Evolutionary conservation across 2,113 vertebrate genomes (phyloP).

Genomic region (Sciurus niger): DNA sequence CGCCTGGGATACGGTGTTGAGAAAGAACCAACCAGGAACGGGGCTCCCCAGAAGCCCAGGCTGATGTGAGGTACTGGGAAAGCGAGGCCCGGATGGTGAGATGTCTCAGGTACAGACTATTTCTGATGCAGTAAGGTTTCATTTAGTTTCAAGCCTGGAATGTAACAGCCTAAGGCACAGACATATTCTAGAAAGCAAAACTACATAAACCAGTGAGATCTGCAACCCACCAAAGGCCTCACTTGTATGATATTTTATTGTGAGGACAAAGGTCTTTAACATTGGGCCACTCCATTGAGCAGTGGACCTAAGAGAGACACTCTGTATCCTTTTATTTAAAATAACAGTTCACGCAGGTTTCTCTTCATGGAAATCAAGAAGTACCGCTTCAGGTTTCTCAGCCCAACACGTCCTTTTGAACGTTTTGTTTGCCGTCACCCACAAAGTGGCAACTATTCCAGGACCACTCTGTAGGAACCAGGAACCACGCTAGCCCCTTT

Average conservation of each 20-base stretch:
- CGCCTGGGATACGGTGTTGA: conserved; percentile 67
- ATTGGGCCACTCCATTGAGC: background rate
- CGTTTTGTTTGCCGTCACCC: background rate
- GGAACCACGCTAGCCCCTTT: background rate
- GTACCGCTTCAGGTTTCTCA: background rate
- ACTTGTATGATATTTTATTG: background rate
- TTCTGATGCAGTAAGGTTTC: conserved; percentile 13
- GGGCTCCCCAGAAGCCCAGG: background rate
- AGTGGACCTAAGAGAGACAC: background rate
- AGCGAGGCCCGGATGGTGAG: background rate
- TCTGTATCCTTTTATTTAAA: conserved; percentile 35
- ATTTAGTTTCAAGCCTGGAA: background rate
- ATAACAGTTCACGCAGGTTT: background rate
- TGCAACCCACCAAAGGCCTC: background rate
- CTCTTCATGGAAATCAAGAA: background rate
- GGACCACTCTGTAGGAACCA: background rate
- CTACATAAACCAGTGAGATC: background rate
- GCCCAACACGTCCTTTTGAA: background rate
- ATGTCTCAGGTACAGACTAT: background rate
- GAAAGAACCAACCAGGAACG: background rate
- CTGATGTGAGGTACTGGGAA: background rate
- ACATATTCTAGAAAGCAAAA: conserved; percentile 26
- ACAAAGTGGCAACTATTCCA: background rate
- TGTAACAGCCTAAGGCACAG: background rate
- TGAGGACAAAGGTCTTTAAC: background rate